Percentiles rank a stretch among this genome's conserved stretches.
phyloP scores from a whole-genome alignment of 2,888 invertebrate genomes.

The Nemotelus pantherinus region DNA sequence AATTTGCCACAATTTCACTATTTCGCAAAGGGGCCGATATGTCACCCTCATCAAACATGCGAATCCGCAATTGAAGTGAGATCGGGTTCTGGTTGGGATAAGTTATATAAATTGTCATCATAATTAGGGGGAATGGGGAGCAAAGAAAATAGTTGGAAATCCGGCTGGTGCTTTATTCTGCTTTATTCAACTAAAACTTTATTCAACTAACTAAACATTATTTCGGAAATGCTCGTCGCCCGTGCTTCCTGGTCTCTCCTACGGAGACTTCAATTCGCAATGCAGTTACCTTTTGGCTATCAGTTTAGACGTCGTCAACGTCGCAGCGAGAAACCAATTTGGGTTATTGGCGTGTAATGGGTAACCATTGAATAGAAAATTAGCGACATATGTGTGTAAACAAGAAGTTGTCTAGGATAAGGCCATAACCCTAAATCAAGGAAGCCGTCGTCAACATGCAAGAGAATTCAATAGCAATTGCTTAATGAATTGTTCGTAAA shows the following conservation, averaged over 20 bases:
- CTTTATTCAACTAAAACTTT: too few relatives aligned
- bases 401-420: constrained; percentile 40
- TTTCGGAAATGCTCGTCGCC: too few relatives aligned
- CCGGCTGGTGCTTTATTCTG: too few relatives aligned
- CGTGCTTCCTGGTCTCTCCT: too few relatives aligned
- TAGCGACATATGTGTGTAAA: constrained; percentile 50
- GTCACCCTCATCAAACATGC: not conserved
- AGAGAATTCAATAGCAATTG: constrained; percentile 3
- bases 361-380: constrained; percentile 49
- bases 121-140: too few relatives aligned
- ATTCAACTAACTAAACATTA: too few relatives aligned
- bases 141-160: too few relatives aligned
- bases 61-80: not conserved
- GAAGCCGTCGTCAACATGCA: constrained; percentile 24
- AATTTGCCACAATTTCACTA: constrained; percentile 6
- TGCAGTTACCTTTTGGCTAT: not conserved
- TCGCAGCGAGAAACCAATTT: constrained; percentile 56
- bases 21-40: constrained; percentile 11
- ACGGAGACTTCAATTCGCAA: too few relatives aligned
- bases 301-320: not conserved
- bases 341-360: constrained; percentile 51
- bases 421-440: constrained; percentile 34
- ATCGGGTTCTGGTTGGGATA: too few relatives aligned
- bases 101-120: too few relatives aligned
- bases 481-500: constrained; percentile 35